phyloP scores from a whole-genome alignment of 1,140 invertebrate genomes.

The Vollenhovia emeryi region DNA sequence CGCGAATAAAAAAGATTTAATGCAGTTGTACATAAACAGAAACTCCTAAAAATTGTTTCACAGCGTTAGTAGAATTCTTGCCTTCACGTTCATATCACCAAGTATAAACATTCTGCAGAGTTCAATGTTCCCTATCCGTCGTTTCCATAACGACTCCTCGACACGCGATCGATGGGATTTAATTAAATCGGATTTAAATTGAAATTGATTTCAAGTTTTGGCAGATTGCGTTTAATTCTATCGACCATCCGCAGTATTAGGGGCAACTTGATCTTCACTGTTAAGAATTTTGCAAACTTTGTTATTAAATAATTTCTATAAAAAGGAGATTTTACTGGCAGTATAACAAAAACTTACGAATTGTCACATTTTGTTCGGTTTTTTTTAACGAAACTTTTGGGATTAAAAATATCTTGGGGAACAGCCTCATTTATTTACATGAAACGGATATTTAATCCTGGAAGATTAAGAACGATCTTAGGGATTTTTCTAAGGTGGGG shows the following conservation, averaged over 20 bases:
- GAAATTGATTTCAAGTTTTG: slow-evolving; percentile 41
- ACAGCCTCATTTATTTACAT: background rate
- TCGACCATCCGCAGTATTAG: background rate
- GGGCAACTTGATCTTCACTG: background rate
- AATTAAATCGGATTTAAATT: slow-evolving; percentile 48
- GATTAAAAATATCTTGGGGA: background rate
- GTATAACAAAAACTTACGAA: background rate
- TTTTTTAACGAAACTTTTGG: background rate
- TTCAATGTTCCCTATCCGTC: slow-evolving; percentile 11
- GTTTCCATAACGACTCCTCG: slow-evolving; percentile 21
- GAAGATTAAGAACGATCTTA: background rate
- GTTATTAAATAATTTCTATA: background rate
- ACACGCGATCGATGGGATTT: slow-evolving; percentile 41
- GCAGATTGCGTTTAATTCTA: slow-evolving; percentile 8
- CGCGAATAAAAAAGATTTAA: background rate
- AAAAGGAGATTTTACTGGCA: background rate
- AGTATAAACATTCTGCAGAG: background rate
- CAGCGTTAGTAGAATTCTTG: background rate
- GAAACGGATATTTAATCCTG: background rate
- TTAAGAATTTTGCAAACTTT: background rate
- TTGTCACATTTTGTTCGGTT: background rate
- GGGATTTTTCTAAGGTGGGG: background rate
- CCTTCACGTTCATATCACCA: background rate
- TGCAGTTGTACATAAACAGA: no score
- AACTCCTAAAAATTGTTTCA: background rate